Evolutionary conservation across 2,113 vertebrate genomes (phyloP), one percentile per base, ranked within the genome.

Genomic region (Zosterops lateralis): DNA sequence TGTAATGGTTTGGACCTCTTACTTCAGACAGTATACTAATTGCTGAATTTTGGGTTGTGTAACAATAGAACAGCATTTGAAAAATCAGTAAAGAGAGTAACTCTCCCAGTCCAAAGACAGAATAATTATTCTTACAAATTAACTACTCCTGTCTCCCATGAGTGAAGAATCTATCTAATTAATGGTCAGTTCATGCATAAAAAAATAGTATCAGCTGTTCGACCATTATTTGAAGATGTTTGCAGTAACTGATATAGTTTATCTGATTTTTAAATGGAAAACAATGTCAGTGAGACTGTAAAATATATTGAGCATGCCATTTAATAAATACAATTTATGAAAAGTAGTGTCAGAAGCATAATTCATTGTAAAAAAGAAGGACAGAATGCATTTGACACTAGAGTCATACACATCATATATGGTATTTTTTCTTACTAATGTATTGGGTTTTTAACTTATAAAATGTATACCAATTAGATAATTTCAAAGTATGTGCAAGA

Each of bases 41-140:
- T 92, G 86, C 78, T 94, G 66, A 61, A 90, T 97, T 97, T 96
- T 93, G 84, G 94, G 95, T 97, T 95, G 64, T 87, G 77, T 89
- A 91, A 77, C 54, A 92, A 50, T 85, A 38, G 65, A 93, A 95
- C 57, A 93, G 93, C 62, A 93, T 86, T 62, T 71, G 77, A 95
- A 84, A 48, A 51, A 92, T 94, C 91, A 96, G 74, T 94, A 87
- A 95, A 95, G 67, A 86, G 44, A 96, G 92, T 96, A 95, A 96
- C 7, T 4, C 71, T 93, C 66, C 32, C 32, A 84, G 17, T 77
- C 85, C n/a, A 10, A 96, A 95, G 34, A 90, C 42, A 97, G 87
- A 86, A 91, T 93, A 96, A 97, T 96, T 95, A 96, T 50, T 97
- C 87, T 94, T 92, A 92, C 54, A 94, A 92, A 79, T 85, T 85